Evolutionary conservation across 2,113 vertebrate genomes (phyloP), one percentile per base, ranked within the genome.

Genomic region (Cranoglanis bouderius): DNA sequence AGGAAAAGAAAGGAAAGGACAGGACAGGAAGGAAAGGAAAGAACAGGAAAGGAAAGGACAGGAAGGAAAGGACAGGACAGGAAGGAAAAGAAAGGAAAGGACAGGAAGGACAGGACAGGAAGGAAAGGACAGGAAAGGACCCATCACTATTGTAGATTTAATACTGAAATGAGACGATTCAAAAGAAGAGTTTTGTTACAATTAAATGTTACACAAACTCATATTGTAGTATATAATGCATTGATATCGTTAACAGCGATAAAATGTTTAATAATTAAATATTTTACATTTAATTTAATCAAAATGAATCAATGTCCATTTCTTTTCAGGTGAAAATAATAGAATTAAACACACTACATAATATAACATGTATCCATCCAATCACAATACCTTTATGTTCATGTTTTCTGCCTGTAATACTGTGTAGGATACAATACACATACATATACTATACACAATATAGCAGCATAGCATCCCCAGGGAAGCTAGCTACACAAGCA

Each of bases 101-200:
- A 91, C 78, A 88, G 85, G 91, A 93, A 21, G 70, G 29, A 3
- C 38, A 49, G 46, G 46, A 49, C 9, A 49, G 46, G 46, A 24
- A 75, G 29, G 4, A 57, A 24, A 75, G 14, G 26, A 43, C 13
- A 6, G n/a, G 26, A 0, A 63, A 65, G n/a, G 21, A 61, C 2
- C 26, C 61, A 10, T 70, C n/a, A 67, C 13, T 32, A 32, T 67
- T 32, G n/a, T 6, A 16, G 19, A 14, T 67, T 13, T 0, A 72
- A 38, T 67, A 32, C 1, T 16, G 29, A 14, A 32, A 67, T 14
- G n/a, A 67, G 29, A n/a, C 12, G 49, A 51, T n/a, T 67, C 10
- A n/a, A n/a, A 67, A 51, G 12, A 51, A 51, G n/a, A 13, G 49
- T 51, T 10, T 0, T 51, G 49, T 51, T 51, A 51, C 12, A 14